These are phyloP conservation scores for Drosophila kepulauana DNA, from an alignment of 1,140 invertebrate species.

Conservation along the genomic window DNA sequence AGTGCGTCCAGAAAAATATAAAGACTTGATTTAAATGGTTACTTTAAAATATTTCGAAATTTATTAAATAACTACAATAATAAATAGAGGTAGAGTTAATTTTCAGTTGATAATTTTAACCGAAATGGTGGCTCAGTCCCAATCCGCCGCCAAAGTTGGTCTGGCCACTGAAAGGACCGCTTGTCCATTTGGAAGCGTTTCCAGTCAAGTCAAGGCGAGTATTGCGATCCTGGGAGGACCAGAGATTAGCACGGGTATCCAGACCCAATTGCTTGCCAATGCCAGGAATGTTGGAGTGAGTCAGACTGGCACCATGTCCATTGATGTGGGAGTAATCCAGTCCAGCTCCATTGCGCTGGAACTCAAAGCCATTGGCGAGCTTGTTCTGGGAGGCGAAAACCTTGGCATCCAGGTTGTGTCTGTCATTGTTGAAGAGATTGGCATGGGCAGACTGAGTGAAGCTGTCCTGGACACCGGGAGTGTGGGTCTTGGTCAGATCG, in stretches of 20 bases:
- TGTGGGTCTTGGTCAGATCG: slow-evolving; percentile 69
- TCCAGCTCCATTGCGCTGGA: slow-evolving; percentile 74
- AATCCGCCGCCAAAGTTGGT: slow-evolving; percentile 63
- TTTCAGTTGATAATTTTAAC: slow-evolving; percentile 30
- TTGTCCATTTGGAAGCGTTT: slow-evolving; percentile 69
- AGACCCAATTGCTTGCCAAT: slow-evolving; percentile 71
- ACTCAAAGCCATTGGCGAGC: slow-evolving; percentile 71
- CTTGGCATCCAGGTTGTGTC: slow-evolving; percentile 72
- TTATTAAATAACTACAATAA: slow-evolving; percentile 31
- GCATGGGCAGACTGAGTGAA: slow-evolving; percentile 70
- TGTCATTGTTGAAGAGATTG: slow-evolving; percentile 68
- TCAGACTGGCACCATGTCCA: slow-evolving; percentile 73
- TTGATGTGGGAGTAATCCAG: slow-evolving; percentile 72
- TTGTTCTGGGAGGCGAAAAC: slow-evolving; percentile 75
- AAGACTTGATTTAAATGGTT: no score
- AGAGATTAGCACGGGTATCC: slow-evolving; percentile 67
- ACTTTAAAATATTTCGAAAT: not conserved
- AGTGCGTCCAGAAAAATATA: no score
- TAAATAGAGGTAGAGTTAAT: not conserved
- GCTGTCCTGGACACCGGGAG: slow-evolving; percentile 68
- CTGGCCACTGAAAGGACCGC: slow-evolving; percentile 66
- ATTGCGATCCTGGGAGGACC: slow-evolving; percentile 77
- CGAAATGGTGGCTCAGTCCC: slow-evolving; percentile 68
- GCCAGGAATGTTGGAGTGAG: slow-evolving; percentile 76
- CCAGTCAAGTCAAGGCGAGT: slow-evolving; percentile 72